phyloP scores from a whole-genome alignment of 2,888 invertebrate genomes.

The Apamea anceps region DNA sequence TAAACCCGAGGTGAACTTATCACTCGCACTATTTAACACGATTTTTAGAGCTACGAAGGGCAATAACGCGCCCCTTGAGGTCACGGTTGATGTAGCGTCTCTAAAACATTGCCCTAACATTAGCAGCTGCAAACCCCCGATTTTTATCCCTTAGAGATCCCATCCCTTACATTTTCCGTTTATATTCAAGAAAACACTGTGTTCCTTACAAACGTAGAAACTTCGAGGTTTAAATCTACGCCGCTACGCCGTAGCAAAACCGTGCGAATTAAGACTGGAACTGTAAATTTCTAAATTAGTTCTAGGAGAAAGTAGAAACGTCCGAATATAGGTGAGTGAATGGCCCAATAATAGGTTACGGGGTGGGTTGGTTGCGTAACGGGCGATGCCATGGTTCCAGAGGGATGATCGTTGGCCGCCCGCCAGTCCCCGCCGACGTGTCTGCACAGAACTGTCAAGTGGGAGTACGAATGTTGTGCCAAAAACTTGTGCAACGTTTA shows the following conservation, averaged over 20 bases:
- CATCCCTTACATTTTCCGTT: constrained; percentile 14
- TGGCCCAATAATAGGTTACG: constrained; percentile 62
- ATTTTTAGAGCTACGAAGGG: constrained; percentile 32
- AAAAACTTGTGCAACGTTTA: constrained; percentile 40
- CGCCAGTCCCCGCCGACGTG: constrained; percentile 59
- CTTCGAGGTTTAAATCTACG: background rate
- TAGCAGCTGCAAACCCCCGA: constrained; percentile 37
- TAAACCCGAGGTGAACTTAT: constrained; percentile 32
- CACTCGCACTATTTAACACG: constrained; percentile 24
- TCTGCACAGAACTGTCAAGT: constrained; percentile 45
- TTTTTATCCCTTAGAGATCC: constrained; percentile 33
- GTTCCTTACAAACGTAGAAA: background rate
- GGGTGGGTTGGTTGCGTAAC: constrained; percentile 62
- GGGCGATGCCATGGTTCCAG: constrained; percentile 36
- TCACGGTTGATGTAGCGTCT: constrained; percentile 50
- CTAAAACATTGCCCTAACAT: constrained; percentile 52
- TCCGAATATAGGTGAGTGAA: constrained; percentile 58
- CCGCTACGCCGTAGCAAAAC: constrained; percentile 29
- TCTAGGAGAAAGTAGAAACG: constrained; percentile 48
- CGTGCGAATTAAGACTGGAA: background rate
- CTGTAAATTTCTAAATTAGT: constrained; percentile 28
- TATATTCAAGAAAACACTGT: background rate
- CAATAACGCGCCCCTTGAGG: constrained; percentile 54
- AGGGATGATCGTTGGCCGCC: constrained; percentile 52
- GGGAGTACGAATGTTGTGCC: constrained; percentile 41